Evolutionary conservation across 2,113 vertebrate genomes (phyloP).

Genomic region (Labrus mixtus): DNA sequence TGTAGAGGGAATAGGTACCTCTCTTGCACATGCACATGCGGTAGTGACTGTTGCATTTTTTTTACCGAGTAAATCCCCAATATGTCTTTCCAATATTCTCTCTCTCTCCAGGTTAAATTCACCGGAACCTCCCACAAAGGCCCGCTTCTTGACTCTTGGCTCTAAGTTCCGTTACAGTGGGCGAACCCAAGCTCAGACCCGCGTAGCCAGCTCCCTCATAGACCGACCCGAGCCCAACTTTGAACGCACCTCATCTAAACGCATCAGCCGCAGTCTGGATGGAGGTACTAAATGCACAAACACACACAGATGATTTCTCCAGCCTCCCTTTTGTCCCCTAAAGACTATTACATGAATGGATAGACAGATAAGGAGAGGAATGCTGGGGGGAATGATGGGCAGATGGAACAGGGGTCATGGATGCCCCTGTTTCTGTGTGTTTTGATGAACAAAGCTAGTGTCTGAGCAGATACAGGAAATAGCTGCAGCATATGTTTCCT

Average conservation of each 20-base stretch:
- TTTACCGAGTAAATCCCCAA: background rate
- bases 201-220: slow-evolving; percentile 78
- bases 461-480: slow-evolving; percentile 81
- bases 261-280: slow-evolving; percentile 79
- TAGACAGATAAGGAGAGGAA: background rate
- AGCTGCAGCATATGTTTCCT: slow-evolving; percentile 80
- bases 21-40: background rate
- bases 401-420: slow-evolving; percentile 6
- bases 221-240: slow-evolving; percentile 76
- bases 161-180: slow-evolving; percentile 82
- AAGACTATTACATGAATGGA: slow-evolving; percentile 1
- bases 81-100: background rate
- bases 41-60: background rate
- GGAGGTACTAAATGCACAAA: slow-evolving; percentile 65
- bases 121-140: slow-evolving; percentile 71
- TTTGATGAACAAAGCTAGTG: slow-evolving; percentile 35
- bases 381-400: slow-evolving; percentile 21
- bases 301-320: background rate
- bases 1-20: slow-evolving; percentile 41
- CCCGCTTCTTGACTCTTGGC: slow-evolving; percentile 78
- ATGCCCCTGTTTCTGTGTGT: slow-evolving; percentile 28
- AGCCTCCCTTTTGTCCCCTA: background rate
- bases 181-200: slow-evolving; percentile 77
- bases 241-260: slow-evolving; percentile 78
- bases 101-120: slow-evolving; percentile 68